Evolutionary conservation across 2,113 vertebrate genomes (phyloP).

Genomic region (Cichladusa arquata): DNA sequence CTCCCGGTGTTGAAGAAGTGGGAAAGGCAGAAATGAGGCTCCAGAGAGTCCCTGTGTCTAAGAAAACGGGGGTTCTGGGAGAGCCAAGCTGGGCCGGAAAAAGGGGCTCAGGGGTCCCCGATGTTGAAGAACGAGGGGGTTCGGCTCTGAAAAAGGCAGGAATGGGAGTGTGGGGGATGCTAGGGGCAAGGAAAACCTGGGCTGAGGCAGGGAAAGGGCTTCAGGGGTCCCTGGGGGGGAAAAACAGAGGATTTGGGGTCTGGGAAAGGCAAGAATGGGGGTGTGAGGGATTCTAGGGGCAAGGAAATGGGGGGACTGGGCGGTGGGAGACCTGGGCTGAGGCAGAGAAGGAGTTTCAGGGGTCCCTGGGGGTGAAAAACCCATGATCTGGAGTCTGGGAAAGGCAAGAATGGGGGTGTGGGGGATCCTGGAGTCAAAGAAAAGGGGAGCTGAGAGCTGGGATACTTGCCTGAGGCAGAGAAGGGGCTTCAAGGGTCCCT

Average conservation of each 20-base stretch:
- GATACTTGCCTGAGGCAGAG: too few relatives aligned
- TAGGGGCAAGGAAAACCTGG: too few relatives aligned
- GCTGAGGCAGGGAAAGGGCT: too few relatives aligned
- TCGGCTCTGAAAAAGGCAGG: background rate
- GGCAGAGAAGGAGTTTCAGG: background rate
- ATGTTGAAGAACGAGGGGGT: fast-evolving
- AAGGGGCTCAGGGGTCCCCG: background rate
- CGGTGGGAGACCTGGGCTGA: background rate
- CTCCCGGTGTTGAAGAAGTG: background rate
- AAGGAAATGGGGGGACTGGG: too few relatives aligned
- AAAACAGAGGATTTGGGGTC: fast-evolving
- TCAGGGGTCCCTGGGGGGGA: too few relatives aligned
- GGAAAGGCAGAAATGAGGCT: background rate
- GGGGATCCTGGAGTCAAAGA: too few relatives aligned
- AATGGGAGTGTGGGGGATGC: too few relatives aligned
- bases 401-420: too few relatives aligned
- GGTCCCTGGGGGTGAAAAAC: background rate
- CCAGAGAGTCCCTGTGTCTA: too few relatives aligned
- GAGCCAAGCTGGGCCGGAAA: fast-evolving
- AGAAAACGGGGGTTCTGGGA: background rate
- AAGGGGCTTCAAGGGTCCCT: fast-evolving
- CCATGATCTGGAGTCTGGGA: fast-evolving
- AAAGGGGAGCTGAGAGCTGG: too few relatives aligned
- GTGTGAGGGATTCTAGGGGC: too few relatives aligned
- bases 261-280: background rate